Base-by-base conservation (phyloP, 2,888 invertebrate genomes). In the Gortyna flavago region DNA sequence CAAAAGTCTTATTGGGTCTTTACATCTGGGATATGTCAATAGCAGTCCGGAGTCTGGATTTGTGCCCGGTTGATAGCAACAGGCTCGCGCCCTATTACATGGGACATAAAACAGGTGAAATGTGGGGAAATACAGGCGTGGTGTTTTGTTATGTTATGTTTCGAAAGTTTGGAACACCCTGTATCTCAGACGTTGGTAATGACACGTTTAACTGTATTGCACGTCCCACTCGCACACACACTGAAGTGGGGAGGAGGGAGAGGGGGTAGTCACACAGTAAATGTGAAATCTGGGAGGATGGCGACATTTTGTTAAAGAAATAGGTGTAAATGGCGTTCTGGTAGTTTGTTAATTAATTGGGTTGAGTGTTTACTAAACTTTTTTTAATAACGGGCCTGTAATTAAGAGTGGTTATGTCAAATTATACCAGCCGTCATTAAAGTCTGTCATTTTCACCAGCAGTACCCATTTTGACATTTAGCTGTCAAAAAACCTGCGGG, bases 181-280 rank as follows among this genome's bases (percentile, higher is more conserved):
- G 88, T 93, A 89, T 41, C 21, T 65, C 66, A 72, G 82, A 77
- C 79, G 75, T 74, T 87, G 76, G 92, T 95, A 95, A 95, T 94
- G 93, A 92, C 90, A 91, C 91, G 91, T 93, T 95, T 94, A 93
- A 90, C 92, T 75, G 89, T 85, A 82, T 87, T 81, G 84, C 86
- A 83, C 85, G 89, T 89, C 77, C 66, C 81, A 86, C 85, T n/a
- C 87, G 78, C 74, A 72, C 78, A 57, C 62, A 51, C 65, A 65
- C 41, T 21, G 21, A 54, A 61, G 21, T n/a, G 44, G 13, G 62
- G 32, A 21, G 5, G 68, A 68, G 78, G 61, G 73, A 38, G 16
- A 41, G 67, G 61, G 69, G 62, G 67, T 29, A 35, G 64, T 51
- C 48, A 75, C 73, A 61, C 70, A 70, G 64, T 18, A 29, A 64